Percentiles rank a stretch among this genome's conserved stretches.
Conservation (phyloP, 2,113 vertebrate genomes). For the Rhineura floridana region DNA sequence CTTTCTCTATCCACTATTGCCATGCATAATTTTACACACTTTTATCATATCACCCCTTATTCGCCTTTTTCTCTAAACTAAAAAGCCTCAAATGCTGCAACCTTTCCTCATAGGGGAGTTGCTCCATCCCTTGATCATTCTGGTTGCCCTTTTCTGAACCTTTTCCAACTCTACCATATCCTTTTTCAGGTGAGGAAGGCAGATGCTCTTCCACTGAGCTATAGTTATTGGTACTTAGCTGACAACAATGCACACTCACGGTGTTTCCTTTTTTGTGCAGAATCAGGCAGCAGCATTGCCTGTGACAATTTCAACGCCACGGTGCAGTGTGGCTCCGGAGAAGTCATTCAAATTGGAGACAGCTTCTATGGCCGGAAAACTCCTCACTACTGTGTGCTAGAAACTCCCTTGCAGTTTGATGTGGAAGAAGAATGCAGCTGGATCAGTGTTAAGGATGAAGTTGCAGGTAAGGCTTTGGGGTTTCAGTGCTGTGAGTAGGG, state of each 20-base stretch:
- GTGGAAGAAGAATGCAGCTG: constrained; percentile 82
- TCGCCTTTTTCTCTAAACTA: no score
- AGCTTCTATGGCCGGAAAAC: constrained; percentile 88
- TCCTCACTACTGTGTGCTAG: constrained; percentile 81
- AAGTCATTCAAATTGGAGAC: constrained; percentile 85
- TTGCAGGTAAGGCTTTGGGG: constrained; percentile 80
- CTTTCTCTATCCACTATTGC: no score
- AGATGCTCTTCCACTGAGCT: no score
- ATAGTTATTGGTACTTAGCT: neutral
- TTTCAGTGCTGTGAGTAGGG: neutral
- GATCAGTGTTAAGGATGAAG: constrained; percentile 81
- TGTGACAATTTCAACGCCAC: constrained; percentile 85
- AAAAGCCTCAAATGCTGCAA: no score
- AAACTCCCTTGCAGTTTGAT: constrained; percentile 1
- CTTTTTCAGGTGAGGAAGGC: no score
- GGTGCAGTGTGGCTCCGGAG: constrained; percentile 87
- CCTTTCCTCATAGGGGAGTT: no score
- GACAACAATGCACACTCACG: neutral
- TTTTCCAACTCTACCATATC: no score
- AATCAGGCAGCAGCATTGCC: constrained; percentile 80
- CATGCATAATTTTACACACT: no score
- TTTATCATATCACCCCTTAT: no score
- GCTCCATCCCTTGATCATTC: no score
- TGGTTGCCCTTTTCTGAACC: no score
- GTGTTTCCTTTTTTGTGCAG: constrained; percentile 61